phyloP scores from a whole-genome alignment of 2,888 invertebrate genomes.

The Phortica magna region DNA sequence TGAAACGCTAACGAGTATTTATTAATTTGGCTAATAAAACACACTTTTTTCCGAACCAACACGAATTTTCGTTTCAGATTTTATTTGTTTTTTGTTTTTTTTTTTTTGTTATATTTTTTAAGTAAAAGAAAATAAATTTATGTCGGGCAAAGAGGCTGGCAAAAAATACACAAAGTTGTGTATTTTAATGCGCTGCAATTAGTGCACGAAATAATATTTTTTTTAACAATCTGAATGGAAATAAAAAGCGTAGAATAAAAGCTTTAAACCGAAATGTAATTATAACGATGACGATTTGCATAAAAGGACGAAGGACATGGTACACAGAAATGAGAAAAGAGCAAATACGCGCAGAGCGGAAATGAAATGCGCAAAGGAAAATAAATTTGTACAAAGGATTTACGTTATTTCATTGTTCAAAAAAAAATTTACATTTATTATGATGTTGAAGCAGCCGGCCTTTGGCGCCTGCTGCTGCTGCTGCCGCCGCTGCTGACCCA shows the following conservation, averaged over 20 bases:
- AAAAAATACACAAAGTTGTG: not conserved
- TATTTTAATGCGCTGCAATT: slow-evolving; percentile 58
- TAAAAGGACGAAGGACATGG: slow-evolving; percentile 49
- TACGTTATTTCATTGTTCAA: slow-evolving; percentile 46
- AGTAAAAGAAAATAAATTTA: not conserved
- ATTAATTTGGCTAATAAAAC: slow-evolving; percentile 67
- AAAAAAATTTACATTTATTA: slow-evolving; percentile 44
- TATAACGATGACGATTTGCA: slow-evolving; percentile 65
- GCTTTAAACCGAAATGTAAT: slow-evolving; percentile 68
- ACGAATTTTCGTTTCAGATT: not conserved
- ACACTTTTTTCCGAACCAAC: not conserved
- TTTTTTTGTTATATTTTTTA: not conserved
- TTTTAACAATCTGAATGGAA: not conserved
- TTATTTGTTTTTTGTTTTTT: not conserved
- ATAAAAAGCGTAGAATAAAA: not conserved
- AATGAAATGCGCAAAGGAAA: slow-evolving; percentile 50
- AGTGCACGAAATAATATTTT: slow-evolving; percentile 61
- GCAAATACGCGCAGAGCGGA: slow-evolving; percentile 16
- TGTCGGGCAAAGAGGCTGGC: not conserved
- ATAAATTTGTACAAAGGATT: slow-evolving; percentile 62
- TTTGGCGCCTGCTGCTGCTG: not conserved
- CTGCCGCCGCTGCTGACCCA: slow-evolving; percentile 33
- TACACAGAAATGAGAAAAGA: not conserved
- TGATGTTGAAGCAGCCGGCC: slow-evolving; percentile 41
- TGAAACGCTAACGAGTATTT: slow-evolving; percentile 64